Conservation (phyloP, 2,113 vertebrate genomes). For the Potamarius usumacintae region DNA sequence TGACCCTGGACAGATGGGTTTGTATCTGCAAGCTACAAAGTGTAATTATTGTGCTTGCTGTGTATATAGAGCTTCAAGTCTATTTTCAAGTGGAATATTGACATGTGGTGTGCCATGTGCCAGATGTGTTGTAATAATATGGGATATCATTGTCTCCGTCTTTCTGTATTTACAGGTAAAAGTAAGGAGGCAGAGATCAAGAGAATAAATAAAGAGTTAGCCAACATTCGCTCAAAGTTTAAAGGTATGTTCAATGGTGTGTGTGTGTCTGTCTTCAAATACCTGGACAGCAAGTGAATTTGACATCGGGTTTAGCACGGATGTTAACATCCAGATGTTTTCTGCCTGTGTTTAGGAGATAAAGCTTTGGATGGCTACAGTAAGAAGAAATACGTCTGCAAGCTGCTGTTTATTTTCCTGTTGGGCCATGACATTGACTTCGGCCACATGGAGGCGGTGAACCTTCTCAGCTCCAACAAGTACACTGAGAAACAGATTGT, state of each 20-base stretch:
- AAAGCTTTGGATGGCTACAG: conserved; percentile 93
- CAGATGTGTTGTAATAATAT: background rate
- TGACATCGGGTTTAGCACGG: background rate
- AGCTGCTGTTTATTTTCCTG: conserved; percentile 92
- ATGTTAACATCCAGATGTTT: background rate
- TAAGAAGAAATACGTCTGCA: conserved; percentile 94
- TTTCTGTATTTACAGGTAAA: conserved; percentile 75
- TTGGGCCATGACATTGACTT: conserved; percentile 93
- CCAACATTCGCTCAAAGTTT: conserved; percentile 93
- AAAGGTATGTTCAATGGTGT: conserved; percentile 67
- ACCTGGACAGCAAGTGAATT: too few species aligned
- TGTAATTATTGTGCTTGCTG: background rate
- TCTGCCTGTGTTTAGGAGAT: conserved; percentile 67
- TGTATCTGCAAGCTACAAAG: background rate
- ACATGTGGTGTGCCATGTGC: background rate
- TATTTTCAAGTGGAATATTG: background rate
- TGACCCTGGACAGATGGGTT: background rate
- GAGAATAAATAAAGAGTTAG: conserved; percentile 91
- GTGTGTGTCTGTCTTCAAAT: background rate
- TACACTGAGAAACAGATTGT: conserved; percentile 96
- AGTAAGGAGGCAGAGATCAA: conserved; percentile 95
- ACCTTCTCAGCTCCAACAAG: conserved; percentile 92
- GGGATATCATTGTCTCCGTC: background rate
- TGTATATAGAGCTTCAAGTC: too few species aligned
- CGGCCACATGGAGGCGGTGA: conserved; percentile 93